Evolutionary conservation across 1,140 invertebrate species (phyloP).

Genomic region (Belonocnema kinseyi): DNA sequence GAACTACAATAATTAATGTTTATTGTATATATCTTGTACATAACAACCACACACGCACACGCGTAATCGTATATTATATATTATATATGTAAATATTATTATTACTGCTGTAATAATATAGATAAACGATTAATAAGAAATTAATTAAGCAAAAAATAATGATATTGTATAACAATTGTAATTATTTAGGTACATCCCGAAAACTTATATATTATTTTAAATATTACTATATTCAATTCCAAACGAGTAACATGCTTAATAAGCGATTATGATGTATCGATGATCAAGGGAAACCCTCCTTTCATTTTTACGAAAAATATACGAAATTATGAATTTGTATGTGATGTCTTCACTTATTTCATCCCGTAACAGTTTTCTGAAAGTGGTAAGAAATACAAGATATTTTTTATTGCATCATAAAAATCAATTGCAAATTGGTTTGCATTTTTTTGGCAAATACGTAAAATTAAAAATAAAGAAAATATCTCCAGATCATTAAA

Average conservation of each 20-base stretch:
- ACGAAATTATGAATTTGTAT: conserved; percentile 57
- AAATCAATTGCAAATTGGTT: too few relatives aligned
- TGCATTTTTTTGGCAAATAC: too few relatives aligned
- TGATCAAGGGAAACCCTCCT: conserved; percentile 46
- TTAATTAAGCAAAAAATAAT: conserved; percentile 39
- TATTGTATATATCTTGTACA: conserved; percentile 13
- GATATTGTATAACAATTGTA: conserved; percentile 33
- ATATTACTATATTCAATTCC: conserved; percentile 55
- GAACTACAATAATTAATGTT: background rate
- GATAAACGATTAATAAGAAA: conserved; percentile 18
- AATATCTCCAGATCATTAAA: too few relatives aligned
- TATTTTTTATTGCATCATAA: too few relatives aligned
- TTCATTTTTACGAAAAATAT: conserved; percentile 61
- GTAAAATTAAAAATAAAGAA: too few relatives aligned
- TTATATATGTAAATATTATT: conserved; percentile 17
- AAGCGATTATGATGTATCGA: conserved; percentile 45
- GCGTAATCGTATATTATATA: conserved; percentile 7
- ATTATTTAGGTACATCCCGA: conserved; percentile 44
- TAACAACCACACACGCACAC: background rate
- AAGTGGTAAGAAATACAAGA: background rate
- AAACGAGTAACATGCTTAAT: conserved; percentile 41
- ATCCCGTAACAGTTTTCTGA: background rate
- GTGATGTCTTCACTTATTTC: conserved; percentile 10
- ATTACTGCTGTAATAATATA: conserved; percentile 8
- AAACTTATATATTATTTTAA: conserved; percentile 55